These are phyloP conservation scores for Percina caprodes DNA, from an alignment of 2,113 vertebrate species.

Conservation along the genomic window DNA sequence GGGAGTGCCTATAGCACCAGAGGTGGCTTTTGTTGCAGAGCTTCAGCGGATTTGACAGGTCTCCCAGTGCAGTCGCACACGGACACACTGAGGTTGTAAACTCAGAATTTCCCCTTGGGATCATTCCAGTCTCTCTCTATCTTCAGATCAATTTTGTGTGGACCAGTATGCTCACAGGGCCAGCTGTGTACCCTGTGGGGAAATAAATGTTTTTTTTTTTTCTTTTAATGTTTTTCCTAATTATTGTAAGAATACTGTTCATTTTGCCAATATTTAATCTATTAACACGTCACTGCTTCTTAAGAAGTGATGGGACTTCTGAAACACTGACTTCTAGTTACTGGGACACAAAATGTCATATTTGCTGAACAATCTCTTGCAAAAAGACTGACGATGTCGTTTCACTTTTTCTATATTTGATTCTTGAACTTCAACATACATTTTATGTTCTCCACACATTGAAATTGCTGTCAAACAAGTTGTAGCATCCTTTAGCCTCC, in stretches of 20 bases:
- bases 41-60: constrained; percentile 11
- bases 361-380: neutral
- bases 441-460: too few species aligned
- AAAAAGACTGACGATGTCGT: neutral
- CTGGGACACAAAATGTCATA: neutral
- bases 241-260: too few species aligned
- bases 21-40: neutral
- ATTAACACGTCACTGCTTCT: neutral
- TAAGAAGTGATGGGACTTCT: neutral
- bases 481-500: neutral
- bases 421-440: neutral
- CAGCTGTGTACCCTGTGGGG: constrained; percentile 60
- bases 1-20: constrained; percentile 3
- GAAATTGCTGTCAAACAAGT: neutral
- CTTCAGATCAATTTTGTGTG: constrained; percentile 60
- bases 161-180: constrained; percentile 35
- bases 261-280: neutral
- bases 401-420: neutral
- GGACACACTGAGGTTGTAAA: constrained; percentile 61
- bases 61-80: constrained; percentile 60
- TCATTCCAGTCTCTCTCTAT: too few species aligned
- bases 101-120: constrained; percentile 57
- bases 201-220: too few species aligned
- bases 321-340: neutral
- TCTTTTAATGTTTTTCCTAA: too few species aligned